Conservation (phyloP, 2,797 vertebrate genomes). For the Sebastes minor region DNA sequence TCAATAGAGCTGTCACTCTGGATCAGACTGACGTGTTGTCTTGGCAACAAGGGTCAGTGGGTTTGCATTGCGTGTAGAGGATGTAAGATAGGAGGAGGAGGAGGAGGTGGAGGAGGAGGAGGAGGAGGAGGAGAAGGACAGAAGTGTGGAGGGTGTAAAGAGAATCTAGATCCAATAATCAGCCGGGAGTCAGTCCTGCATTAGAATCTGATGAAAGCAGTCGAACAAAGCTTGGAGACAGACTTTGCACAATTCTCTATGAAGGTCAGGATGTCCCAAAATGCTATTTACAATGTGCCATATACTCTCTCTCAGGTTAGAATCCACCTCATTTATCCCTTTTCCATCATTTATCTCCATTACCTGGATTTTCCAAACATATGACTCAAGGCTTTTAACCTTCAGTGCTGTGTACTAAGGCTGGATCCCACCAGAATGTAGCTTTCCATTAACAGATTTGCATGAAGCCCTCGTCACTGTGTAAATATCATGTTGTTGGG, state of each 20-base stretch:
- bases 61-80: conserved; percentile 53
- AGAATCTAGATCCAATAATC: conserved; percentile 38
- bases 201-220: conserved; percentile 39
- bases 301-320: neutral
- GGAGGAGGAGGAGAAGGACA: conserved; percentile 16
- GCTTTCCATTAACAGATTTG: conserved; percentile 42
- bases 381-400: conserved; percentile 65
- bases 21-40: conserved; percentile 69
- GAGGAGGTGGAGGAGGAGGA: conserved; percentile 17
- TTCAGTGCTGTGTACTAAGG: conserved; percentile 39
- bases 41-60: conserved; percentile 63
- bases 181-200: conserved; percentile 31
- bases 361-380: conserved; percentile 56
- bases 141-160: conserved; percentile 30
- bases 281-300: conserved; percentile 23
- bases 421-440: conserved; percentile 27
- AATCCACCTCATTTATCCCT: conserved; percentile 31
- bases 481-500: conserved; percentile 65
- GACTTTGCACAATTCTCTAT: conserved; percentile 30
- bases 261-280: conserved; percentile 31
- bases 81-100: conserved; percentile 36
- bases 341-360: conserved; percentile 56
- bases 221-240: conserved; percentile 22
- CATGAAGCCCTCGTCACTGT: conserved; percentile 37
- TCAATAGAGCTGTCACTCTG: conserved; percentile 70